Evolutionary conservation across 2,797 vertebrate genomes (phyloP).

Genomic region (Sebastes cheni): DNA sequence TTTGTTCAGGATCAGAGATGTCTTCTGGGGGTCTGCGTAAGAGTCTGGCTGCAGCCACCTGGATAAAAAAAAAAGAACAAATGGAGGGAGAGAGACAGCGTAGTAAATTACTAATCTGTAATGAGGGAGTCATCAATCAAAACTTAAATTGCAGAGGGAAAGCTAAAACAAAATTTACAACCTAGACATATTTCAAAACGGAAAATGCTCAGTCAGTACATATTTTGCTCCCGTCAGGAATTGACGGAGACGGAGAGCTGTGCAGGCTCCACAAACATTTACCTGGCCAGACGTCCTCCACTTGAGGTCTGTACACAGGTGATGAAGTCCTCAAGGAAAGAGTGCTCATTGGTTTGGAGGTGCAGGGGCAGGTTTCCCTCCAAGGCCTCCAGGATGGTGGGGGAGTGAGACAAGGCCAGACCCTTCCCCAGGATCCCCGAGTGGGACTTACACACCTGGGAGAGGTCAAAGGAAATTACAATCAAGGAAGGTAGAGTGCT

Average conservation of each 20-base stretch:
- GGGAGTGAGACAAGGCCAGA: slow-evolving; percentile 95
- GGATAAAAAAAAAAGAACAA: slow-evolving; percentile 1
- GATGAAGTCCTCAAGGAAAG: slow-evolving; percentile 98
- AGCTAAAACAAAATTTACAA: not conserved
- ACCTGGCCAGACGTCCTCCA: slow-evolving; percentile 97
- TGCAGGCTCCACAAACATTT: not conserved
- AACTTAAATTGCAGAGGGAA: not conserved
- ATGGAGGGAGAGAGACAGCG: not conserved
- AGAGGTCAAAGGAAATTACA: not conserved
- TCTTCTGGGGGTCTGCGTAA: slow-evolving; percentile 98
- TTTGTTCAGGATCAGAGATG: slow-evolving; percentile 96
- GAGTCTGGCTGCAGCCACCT: slow-evolving; percentile 99
- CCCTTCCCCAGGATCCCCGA: slow-evolving; percentile 97
- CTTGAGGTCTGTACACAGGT: slow-evolving; percentile 95
- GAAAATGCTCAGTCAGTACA: not conserved
- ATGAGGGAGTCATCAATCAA: not conserved
- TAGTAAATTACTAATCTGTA: not conserved
- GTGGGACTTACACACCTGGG: slow-evolving; percentile 94
- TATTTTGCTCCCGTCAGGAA: not conserved
- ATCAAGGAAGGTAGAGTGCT: not conserved
- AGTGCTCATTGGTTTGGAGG: slow-evolving; percentile 98
- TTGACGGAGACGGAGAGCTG: not conserved
- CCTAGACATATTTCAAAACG: not conserved
- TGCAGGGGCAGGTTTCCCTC: slow-evolving; percentile 96
- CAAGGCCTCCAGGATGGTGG: slow-evolving; percentile 95